Evolutionary conservation across 1,140 invertebrate genomes (phyloP).

Genomic region (Zaprionus capensis): DNA sequence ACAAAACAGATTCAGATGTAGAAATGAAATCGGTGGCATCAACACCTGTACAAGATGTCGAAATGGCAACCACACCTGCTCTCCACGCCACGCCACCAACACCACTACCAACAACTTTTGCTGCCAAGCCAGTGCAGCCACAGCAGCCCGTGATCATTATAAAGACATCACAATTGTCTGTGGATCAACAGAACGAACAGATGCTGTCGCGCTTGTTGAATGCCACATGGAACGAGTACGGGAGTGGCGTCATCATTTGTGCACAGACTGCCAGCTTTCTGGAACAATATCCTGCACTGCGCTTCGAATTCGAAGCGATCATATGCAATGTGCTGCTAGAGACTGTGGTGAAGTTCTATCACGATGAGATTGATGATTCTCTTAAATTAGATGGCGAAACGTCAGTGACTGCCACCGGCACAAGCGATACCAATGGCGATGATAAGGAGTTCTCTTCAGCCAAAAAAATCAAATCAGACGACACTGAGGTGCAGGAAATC

Average conservation of each 20-base stretch:
- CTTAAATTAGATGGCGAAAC: slow-evolving; percentile 17
- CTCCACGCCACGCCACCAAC: too few species aligned
- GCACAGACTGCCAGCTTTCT: slow-evolving; percentile 86
- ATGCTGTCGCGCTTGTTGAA: slow-evolving; percentile 86
- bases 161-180: too few species aligned
- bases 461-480: slow-evolving; percentile 83
- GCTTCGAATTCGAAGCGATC: slow-evolving; percentile 83
- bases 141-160: too few species aligned
- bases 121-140: too few species aligned
- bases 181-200: slow-evolving; percentile 85
- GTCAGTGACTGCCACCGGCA: not conserved
- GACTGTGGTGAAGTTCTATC: slow-evolving; percentile 85
- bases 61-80: slow-evolving; percentile 38
- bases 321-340: slow-evolving; percentile 88
- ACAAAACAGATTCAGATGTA: slow-evolving; percentile 72
- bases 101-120: too few species aligned
- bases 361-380: slow-evolving; percentile 79
- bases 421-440: slow-evolving; percentile 21
- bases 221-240: slow-evolving; percentile 86
- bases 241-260: slow-evolving; percentile 86
- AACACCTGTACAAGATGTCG: slow-evolving; percentile 64
- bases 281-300: slow-evolving; percentile 65
- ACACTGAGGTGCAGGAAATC: slow-evolving; percentile 79
- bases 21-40: slow-evolving; percentile 74
- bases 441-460: slow-evolving; percentile 76